Evolutionary conservation across 2,888 invertebrate genomes (phyloP).

Genomic region (Eustalomyia histrio): DNA sequence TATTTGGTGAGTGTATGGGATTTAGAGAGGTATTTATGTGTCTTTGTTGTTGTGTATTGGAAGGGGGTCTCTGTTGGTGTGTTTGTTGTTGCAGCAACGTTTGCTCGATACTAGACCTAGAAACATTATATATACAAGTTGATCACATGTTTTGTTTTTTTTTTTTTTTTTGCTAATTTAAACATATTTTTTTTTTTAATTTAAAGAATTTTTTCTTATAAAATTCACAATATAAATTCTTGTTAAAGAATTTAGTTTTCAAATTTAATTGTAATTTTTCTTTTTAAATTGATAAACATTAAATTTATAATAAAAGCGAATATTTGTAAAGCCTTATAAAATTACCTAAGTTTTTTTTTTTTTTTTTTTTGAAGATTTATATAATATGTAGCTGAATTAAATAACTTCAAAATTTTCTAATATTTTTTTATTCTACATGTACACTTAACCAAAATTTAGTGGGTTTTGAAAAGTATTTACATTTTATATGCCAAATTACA

Average conservation of each 20-base stretch:
- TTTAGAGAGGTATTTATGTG: constrained; percentile 67
- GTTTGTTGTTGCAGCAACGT: constrained; percentile 78
- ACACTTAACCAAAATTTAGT: too few relatives aligned
- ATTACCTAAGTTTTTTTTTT: neutral
- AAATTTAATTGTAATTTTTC: constrained; percentile 67
- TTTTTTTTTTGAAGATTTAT: too few relatives aligned
- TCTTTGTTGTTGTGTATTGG: constrained; percentile 67
- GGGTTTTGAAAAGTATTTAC: too few relatives aligned
- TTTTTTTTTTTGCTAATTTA: constrained; percentile 40
- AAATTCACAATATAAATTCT: constrained; percentile 41
- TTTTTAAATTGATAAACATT: constrained; percentile 19
- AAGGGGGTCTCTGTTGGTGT: constrained; percentile 69
- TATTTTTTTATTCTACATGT: too few relatives aligned
- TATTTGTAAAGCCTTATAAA: constrained; percentile 23
- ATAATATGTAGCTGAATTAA: too few relatives aligned
- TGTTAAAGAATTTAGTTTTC: constrained; percentile 57
- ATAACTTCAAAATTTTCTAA: too few relatives aligned
- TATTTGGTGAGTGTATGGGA: constrained; percentile 43
- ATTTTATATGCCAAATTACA: too few relatives aligned
- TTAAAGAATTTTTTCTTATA: constrained; percentile 17
- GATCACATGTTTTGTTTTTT: constrained; percentile 62
- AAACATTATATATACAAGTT: constrained; percentile 80
- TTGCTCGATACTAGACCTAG: constrained; percentile 80
- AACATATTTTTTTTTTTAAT: neutral
- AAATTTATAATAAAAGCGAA: constrained; percentile 59